These are phyloP conservation scores for Hephaestus fuliginosus DNA, from an alignment of 2,797 vertebrate genomes.

Conservation along the genomic window DNA sequence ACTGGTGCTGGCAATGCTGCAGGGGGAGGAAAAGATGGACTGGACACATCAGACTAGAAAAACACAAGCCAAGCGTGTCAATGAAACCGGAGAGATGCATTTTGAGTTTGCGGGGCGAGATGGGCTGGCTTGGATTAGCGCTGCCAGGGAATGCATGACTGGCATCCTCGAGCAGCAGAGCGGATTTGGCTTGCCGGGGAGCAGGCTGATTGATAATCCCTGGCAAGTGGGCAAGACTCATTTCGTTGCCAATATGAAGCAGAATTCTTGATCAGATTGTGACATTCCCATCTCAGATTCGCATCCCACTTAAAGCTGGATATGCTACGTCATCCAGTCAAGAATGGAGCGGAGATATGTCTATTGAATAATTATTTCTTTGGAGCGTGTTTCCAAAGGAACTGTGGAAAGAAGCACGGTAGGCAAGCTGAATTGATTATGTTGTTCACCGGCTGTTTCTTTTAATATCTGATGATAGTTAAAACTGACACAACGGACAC, in stretches of 20 bases:
- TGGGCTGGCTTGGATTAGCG: constrained; percentile 62
- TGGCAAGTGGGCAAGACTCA: constrained; percentile 51
- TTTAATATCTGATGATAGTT: neutral
- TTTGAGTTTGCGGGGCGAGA: constrained; percentile 50
- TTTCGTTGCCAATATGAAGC: constrained; percentile 58
- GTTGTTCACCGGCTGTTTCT: neutral
- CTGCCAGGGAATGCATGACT: constrained; percentile 63
- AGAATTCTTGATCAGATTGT: constrained; percentile 68
- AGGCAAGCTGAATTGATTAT: neutral
- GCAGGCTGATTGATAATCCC: constrained; percentile 67
- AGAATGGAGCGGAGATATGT: constrained; percentile 33
- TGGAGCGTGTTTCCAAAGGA: constrained; percentile 19
- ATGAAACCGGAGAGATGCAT: constrained; percentile 60
- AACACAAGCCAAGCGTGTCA: constrained; percentile 53
- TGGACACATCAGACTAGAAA: constrained; percentile 38
- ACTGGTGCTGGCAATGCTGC: constrained; percentile 24
- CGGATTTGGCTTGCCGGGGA: constrained; percentile 62
- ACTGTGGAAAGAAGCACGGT: neutral
- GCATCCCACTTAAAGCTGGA: constrained; percentile 52
- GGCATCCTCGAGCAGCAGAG: constrained; percentile 67
- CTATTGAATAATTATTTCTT: constrained; percentile 35
- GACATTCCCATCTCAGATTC: constrained; percentile 41
- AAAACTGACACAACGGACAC: neutral
- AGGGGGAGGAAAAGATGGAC: constrained; percentile 23
- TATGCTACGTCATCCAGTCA: constrained; percentile 43